A percentile compares a stretch with the other conserved stretches of the same genome.
phyloP scores from a whole-genome alignment of 2,113 vertebrate species.

The Rhea pennata region DNA sequence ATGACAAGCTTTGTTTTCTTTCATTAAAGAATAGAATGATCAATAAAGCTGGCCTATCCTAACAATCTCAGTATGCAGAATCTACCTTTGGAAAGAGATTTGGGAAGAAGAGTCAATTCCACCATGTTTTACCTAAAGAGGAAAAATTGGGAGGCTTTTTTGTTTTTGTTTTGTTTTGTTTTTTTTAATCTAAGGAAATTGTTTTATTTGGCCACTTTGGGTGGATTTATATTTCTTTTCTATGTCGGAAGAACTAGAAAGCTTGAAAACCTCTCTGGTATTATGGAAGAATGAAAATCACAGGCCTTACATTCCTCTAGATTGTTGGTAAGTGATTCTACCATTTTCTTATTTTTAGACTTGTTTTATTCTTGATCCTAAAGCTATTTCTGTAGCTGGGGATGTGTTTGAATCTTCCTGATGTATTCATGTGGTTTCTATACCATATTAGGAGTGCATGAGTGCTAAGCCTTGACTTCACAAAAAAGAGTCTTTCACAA shows the following conservation, averaged over 20 bases:
- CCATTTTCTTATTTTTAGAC: not conserved
- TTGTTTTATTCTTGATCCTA: not conserved
- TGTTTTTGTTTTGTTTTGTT: not conserved
- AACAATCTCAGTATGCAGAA: not conserved
- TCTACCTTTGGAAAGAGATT: not conserved
- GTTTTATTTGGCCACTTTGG: not conserved
- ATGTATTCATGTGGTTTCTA: not conserved
- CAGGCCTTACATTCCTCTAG: not conserved
- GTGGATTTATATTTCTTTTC: not conserved
- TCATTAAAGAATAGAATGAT: not conserved
- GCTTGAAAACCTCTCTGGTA: not conserved
- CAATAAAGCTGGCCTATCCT: not conserved
- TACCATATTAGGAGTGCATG: not conserved
- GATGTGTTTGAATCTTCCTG: not conserved
- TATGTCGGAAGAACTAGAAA: not conserved
- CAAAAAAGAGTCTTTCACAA: no score
- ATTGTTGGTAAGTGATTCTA: not conserved
- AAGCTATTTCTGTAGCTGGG: not conserved
- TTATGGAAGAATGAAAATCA: not conserved
- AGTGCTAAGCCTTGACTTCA: not conserved
- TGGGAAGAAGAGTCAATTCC: not conserved
- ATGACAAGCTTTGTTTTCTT: not conserved
- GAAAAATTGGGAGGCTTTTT: fast-evolving
- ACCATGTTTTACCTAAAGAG: not conserved
- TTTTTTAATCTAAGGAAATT: not conserved